A percentile compares a stretch with the other conserved stretches of the same genome.
These are phyloP conservation scores for Emmelina monodactyla DNA, from an alignment of 2,888 invertebrate genomes.

Conservation along the genomic window DNA sequence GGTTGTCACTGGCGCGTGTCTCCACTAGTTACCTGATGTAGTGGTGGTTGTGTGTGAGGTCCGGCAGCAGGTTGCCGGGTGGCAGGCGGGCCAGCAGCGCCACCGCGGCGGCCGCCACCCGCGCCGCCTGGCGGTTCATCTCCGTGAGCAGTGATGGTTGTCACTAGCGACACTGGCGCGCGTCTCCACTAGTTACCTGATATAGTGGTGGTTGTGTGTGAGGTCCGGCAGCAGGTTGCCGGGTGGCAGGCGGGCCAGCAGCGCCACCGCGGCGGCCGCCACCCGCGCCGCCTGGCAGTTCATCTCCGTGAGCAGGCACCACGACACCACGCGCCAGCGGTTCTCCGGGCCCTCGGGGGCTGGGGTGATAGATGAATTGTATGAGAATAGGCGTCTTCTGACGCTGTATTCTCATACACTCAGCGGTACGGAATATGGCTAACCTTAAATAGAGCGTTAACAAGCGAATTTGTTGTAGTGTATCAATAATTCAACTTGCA, in stretches of 20 bases:
- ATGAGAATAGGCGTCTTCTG: too few relatives aligned
- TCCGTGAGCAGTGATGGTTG: not conserved
- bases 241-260: constrained; percentile 58
- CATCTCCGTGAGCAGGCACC: constrained; percentile 26
- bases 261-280: constrained; percentile 66
- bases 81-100: constrained; percentile 66
- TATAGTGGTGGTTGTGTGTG: constrained; percentile 68
- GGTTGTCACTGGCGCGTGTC: not conserved
- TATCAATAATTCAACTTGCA: too few relatives aligned
- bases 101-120: constrained; percentile 66
- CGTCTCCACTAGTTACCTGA: too few relatives aligned
- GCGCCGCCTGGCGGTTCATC: constrained; percentile 49
- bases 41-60: constrained; percentile 71
- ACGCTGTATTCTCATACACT: too few relatives aligned
- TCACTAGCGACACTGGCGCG: not conserved
- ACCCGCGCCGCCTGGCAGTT: constrained; percentile 14
- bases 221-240: constrained; percentile 76
- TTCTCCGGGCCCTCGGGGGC: constrained; percentile 32
- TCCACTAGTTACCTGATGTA: not conserved
- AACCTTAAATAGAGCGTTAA: too few relatives aligned
- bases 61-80: constrained; percentile 73
- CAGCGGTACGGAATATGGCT: too few relatives aligned
- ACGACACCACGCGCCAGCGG: constrained; percentile 40
- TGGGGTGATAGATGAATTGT: too few relatives aligned
- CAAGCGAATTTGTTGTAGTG: too few relatives aligned